Evolutionary conservation across 1,140 invertebrate genomes (phyloP).

Genomic region (Euwallacea fornicatus): DNA sequence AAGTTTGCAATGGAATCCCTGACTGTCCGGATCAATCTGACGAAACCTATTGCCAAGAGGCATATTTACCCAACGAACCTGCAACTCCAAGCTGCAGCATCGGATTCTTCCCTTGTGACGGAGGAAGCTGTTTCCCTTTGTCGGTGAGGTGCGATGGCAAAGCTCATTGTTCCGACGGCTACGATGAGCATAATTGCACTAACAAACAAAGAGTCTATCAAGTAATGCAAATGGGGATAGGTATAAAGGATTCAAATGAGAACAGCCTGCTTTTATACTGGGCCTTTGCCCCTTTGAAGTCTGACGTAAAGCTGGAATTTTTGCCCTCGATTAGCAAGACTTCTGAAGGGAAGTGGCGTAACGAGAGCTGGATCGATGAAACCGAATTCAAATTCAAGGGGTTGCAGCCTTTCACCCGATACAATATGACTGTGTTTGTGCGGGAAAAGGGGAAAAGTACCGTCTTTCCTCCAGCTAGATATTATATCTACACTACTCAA

Average conservation of each 20-base stretch:
- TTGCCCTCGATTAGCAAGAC: slow-evolving; percentile 60
- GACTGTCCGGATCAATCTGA: slow-evolving; percentile 81
- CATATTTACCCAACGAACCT: slow-evolving; percentile 48
- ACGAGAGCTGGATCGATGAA: slow-evolving; percentile 60
- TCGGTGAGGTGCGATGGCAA: slow-evolving; percentile 66
- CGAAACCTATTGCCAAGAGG: slow-evolving; percentile 59
- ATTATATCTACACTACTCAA: slow-evolving; percentile 61
- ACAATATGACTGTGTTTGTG: slow-evolving; percentile 79
- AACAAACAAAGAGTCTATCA: slow-evolving; percentile 58
- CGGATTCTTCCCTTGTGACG: slow-evolving; percentile 67
- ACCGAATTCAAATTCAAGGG: slow-evolving; percentile 62
- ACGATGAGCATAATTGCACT: slow-evolving; percentile 71
- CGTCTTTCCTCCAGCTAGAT: slow-evolving; percentile 64
- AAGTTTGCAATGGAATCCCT: slow-evolving; percentile 67
- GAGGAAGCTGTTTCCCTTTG: slow-evolving; percentile 61
- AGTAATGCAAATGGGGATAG: slow-evolving; percentile 58
- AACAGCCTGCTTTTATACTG: slow-evolving; percentile 61
- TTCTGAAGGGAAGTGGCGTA: slow-evolving; percentile 57
- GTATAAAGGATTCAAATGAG: slow-evolving; percentile 56
- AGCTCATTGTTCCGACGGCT: slow-evolving; percentile 69
- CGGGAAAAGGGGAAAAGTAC: slow-evolving; percentile 56
- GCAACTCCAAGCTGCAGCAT: slow-evolving; percentile 57
- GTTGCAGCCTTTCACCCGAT: slow-evolving; percentile 69
- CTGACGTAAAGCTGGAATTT: slow-evolving; percentile 59
- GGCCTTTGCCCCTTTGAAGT: slow-evolving; percentile 55